Percentiles rank a stretch among this genome's conserved stretches.
Conservation (phyloP, 2,888 invertebrate genomes). For the Lamproptera curius region DNA sequence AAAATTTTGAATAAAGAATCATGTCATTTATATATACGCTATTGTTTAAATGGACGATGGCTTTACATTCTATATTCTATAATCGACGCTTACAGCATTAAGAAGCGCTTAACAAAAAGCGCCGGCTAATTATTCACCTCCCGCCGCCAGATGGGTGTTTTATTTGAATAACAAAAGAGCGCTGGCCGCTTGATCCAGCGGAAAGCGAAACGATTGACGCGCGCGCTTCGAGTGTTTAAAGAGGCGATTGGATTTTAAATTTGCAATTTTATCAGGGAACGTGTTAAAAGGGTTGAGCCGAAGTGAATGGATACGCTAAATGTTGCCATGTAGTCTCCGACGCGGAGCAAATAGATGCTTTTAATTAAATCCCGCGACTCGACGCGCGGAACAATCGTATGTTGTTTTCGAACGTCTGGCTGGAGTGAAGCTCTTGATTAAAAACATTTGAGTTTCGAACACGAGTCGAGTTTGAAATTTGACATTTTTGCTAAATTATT, state of each 20-base stretch:
- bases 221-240: conserved; percentile 31
- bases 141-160: conserved; percentile 50
- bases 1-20: too few relatives aligned
- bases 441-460: too few relatives aligned
- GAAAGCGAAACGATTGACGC: conserved; percentile 62
- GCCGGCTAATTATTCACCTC: conserved; percentile 62
- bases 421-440: too few relatives aligned
- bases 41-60: too few relatives aligned
- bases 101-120: conserved; percentile 22
- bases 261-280: conserved; percentile 27
- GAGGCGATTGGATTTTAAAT: conserved; percentile 29
- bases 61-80: too few relatives aligned
- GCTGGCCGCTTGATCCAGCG: conserved; percentile 36
- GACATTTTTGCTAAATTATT: too few relatives aligned
- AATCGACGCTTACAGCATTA: neutral
- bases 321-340: conserved; percentile 3
- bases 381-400: too few relatives aligned
- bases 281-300: conserved; percentile 13
- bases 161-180: conserved; percentile 69
- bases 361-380: too few relatives aligned
- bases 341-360: conserved; percentile 9
- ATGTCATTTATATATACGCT: too few relatives aligned
- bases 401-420: too few relatives aligned
- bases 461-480: too few relatives aligned
- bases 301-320: conserved; percentile 11